Evolutionary conservation across 1,140 invertebrate species (phyloP).

Genomic region (Bombus waltoni): DNA sequence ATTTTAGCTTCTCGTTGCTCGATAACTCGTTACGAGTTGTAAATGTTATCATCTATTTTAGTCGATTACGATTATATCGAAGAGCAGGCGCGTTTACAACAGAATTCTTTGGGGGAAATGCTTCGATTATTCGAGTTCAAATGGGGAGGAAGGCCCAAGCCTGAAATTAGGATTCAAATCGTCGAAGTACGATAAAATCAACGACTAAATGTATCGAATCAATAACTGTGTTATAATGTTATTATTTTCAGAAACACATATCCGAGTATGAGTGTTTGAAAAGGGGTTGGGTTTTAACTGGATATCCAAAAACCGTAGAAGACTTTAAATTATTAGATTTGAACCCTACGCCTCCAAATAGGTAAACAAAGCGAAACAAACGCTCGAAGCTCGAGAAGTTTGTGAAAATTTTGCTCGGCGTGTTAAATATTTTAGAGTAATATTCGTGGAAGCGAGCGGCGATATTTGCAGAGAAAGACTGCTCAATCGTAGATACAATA

Average conservation of each 20-base stretch:
- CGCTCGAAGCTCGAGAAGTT: not conserved
- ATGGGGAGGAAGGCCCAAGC: constrained; percentile 78
- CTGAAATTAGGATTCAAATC: constrained; percentile 81
- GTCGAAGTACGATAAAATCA: constrained; percentile 64
- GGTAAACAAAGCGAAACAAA: constrained; percentile 72
- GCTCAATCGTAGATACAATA: constrained; percentile 53
- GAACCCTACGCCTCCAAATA: constrained; percentile 85
- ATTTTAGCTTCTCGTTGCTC: not conserved
- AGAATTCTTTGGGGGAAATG: constrained; percentile 81
- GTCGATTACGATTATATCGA: constrained; percentile 84
- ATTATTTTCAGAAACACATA: constrained; percentile 68
- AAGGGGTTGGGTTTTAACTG: constrained; percentile 85
- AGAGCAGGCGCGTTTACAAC: constrained; percentile 79
- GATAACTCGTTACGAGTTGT: not conserved
- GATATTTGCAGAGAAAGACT: constrained; percentile 55
- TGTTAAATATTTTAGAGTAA: constrained; percentile 55
- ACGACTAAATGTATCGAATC: too few relatives aligned
- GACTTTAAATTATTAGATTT: constrained; percentile 85
- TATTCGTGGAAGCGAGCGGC: constrained; percentile 58
- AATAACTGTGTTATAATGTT: not conserved
- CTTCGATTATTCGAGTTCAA: constrained; percentile 77
- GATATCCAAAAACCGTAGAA: constrained; percentile 82
- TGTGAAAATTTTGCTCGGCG: too few relatives aligned
- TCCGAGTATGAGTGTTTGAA: constrained; percentile 82
- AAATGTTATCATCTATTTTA: constrained; percentile 60